A percentile compares a stretch with the other conserved stretches of the same genome.
These are phyloP conservation scores for Laodelphax striatellus DNA, from an alignment of 1,140 invertebrate genomes.

Conservation along the genomic window DNA sequence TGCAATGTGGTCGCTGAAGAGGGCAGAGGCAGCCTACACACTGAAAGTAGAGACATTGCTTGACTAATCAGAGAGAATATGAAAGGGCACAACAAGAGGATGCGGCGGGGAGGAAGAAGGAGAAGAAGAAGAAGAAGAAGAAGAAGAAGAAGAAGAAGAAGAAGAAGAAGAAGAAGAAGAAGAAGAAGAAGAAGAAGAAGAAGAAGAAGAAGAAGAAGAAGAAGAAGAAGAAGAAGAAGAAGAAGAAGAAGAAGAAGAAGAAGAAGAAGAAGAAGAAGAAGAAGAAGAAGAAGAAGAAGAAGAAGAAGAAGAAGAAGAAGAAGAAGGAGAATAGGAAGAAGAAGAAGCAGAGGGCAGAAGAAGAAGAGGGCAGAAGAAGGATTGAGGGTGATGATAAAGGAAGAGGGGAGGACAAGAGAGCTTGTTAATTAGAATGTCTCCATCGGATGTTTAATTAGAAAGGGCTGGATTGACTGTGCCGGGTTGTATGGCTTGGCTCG, in stretches of 20 bases:
- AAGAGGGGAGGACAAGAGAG: neutral
- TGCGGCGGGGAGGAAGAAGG: neutral
- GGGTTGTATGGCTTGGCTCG: too few relatives aligned
- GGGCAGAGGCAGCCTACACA: neutral
- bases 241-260: constrained; percentile 1
- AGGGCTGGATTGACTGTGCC: neutral
- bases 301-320: constrained; percentile 7
- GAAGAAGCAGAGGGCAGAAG: neutral
- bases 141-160: too few relatives aligned
- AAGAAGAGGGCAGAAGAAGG: neutral
- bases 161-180: too few relatives aligned
- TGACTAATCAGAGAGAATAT: neutral
- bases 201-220: neutral
- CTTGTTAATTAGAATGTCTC: constrained; percentile 3
- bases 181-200: neutral
- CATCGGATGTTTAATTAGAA: constrained; percentile 2
- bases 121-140: neutral
- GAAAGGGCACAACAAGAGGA: neutral
- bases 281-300: constrained; percentile 4
- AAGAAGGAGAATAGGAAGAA: neutral
- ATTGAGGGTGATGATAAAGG: neutral
- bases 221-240: constrained; percentile 1
- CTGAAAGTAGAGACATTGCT: too few relatives aligned
- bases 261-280: constrained; percentile 2
- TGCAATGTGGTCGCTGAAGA: neutral